Evolutionary conservation across 2,113 vertebrate species (phyloP), one percentile per base, ranked within the genome.

Genomic region (Cinclus mexicanus): DNA sequence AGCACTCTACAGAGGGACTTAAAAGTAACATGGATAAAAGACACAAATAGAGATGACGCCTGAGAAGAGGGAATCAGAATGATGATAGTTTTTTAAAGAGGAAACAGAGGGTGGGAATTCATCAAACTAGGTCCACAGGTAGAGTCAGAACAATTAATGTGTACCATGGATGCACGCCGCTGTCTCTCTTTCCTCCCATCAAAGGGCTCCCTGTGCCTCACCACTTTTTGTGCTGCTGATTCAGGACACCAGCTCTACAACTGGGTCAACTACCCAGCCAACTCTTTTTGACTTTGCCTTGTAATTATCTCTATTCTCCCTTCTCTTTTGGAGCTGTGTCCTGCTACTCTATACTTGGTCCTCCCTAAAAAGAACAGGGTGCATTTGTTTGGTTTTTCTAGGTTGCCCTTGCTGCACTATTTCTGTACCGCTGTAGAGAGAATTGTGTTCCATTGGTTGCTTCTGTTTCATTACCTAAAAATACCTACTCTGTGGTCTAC

Each of bases 361-460:
- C 7, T 86, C n/a, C 24, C n/a, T 31, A 21, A 29, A 2, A 76
- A 0, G 1, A 88, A 7, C 8, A 47, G 6, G 6, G 4, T 44
- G 68, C 39, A 47, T 14, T 24, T 57, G 1, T 44, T 64, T 88
- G 29, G 8, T 67, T 82, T 86, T 31, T 57, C 16, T 47, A 56
- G 44, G 24, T 17, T 7, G 1, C 22, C 10, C 49, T 28, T 61
- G 33, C 13, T 80, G 31, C 3, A 3, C 7, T 21, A 0, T 42
- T 16, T 41, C 19, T 86, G 19, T 57, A 31, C 31, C 39, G 64
- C 24, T 56, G 11, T 22, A 20, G 20, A 60, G 18, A 56, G 7
- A 69, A 35, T 31, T 72, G 41, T 47, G 12, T 15, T 72, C 11
- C 41, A 31, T 26, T 10, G 53, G 7, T 28, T 76, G 53, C 22